Conservation (phyloP, 23 tunicate genomes). For the Clavelina lepadiformis region DNA sequence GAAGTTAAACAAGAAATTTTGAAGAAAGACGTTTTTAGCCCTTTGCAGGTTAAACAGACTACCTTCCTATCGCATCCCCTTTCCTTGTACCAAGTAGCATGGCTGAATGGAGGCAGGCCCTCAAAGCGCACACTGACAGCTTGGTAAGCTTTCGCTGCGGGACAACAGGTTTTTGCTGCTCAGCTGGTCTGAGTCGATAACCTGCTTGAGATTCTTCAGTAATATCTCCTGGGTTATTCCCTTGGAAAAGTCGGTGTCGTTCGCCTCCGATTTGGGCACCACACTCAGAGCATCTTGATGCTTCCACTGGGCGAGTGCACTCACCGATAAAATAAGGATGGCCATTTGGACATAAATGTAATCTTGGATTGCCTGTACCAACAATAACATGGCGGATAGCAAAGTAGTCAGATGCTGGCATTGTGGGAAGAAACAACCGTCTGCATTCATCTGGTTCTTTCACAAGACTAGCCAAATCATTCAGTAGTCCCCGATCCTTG, state of each 20-base stretch:
- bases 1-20: too few species aligned
- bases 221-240: conserved; percentile 30
- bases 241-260: conserved; percentile 26
- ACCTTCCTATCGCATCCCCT: conserved; percentile 8
- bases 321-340: conserved; percentile 64
- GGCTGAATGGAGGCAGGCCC: conserved; percentile 29
- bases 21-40: neutral
- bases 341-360: conserved; percentile 62
- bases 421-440: conserved; percentile 23
- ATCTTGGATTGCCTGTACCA: neutral
- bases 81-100: conserved; percentile 22
- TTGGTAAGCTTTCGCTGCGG: conserved; percentile 35
- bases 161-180: neutral
- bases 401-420: conserved; percentile 23
- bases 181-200: conserved; percentile 23
- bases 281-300: conserved; percentile 50
- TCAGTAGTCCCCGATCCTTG: too few species aligned
- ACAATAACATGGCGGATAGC: conserved; percentile 13
- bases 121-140: conserved; percentile 36
- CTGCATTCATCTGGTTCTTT: too few species aligned
- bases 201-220: conserved; percentile 73
- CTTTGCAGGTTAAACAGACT: too few species aligned
- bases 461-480: too few species aligned
- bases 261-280: conserved; percentile 36
- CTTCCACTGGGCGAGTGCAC: conserved; percentile 40